phyloP scores from a whole-genome alignment of 1,140 invertebrate genomes.

The Phthorimaea operculella region DNA sequence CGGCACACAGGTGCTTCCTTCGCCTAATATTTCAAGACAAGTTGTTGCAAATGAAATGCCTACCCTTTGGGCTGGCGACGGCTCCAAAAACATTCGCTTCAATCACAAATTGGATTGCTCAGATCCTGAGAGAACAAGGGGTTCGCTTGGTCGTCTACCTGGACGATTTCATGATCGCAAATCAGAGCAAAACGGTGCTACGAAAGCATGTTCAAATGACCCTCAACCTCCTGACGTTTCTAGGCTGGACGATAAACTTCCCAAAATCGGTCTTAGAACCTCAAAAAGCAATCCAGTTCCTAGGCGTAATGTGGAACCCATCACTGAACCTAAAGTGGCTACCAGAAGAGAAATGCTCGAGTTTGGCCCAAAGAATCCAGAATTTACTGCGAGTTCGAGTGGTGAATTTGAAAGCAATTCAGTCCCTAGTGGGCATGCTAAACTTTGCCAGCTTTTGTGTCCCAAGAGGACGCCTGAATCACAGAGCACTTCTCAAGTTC shows the following conservation, averaged over 20 bases:
- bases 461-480: constrained; percentile 51
- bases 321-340: constrained; percentile 6
- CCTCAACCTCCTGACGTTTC: constrained; percentile 7
- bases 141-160: constrained; percentile 25
- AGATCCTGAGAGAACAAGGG: constrained; percentile 20
- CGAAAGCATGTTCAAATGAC: constrained; percentile 11
- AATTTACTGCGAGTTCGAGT: background rate
- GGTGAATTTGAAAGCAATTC: constrained; percentile 10
- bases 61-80: constrained; percentile 24
- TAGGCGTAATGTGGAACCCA: constrained; percentile 14
- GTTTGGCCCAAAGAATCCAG: background rate
- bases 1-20: constrained; percentile 21
- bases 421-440: constrained; percentile 11
- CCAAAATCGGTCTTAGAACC: constrained; percentile 12
- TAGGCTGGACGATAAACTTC: constrained; percentile 14
- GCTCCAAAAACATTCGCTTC: constrained; percentile 19
- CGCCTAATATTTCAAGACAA: constrained; percentile 22
- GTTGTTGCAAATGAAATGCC: constrained; percentile 22
- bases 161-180: constrained; percentile 32
- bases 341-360: constrained; percentile 7
- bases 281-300: constrained; percentile 3
- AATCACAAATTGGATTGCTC: constrained; percentile 25
- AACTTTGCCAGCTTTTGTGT: constrained; percentile 66
- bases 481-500: constrained; percentile 7
- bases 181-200: constrained; percentile 18